A percentile compares a stretch with the other conserved stretches of the same genome.
Evolutionary conservation across 2,113 vertebrate genomes (phyloP).

Genomic region (Cairina moschata): DNA sequence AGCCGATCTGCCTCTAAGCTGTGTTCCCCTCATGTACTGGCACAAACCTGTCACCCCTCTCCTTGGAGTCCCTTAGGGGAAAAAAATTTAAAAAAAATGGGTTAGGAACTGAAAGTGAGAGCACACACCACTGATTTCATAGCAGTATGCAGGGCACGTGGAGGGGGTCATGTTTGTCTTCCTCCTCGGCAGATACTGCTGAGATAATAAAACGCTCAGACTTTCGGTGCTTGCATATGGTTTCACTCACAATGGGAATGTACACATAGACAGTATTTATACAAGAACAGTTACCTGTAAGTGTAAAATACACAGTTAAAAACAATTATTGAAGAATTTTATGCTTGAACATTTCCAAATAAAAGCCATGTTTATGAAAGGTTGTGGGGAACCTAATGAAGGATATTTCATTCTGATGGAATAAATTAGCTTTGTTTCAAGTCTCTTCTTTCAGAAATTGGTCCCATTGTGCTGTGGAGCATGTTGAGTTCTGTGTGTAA

Average conservation of each 20-base stretch:
- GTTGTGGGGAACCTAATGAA: constrained; percentile 31
- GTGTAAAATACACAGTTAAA: constrained; percentile 15
- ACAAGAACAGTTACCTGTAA: constrained; percentile 12
- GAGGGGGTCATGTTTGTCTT: not conserved
- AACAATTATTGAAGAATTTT: constrained; percentile 43
- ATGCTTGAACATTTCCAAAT: constrained; percentile 45
- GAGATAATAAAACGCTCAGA: not conserved
- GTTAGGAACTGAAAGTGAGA: not conserved
- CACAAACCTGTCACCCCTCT: not conserved
- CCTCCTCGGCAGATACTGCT: not conserved
- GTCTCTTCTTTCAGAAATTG: constrained; percentile 47
- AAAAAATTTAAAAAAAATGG: not conserved
- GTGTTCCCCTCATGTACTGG: not conserved
- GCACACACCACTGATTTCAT: not conserved
- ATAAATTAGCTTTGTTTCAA: constrained; percentile 51
- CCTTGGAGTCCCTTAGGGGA: not conserved
- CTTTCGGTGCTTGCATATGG: not conserved
- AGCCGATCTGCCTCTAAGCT: not conserved
- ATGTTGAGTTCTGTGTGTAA: not conserved
- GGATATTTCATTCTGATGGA: constrained; percentile 30
- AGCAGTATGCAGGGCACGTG: not conserved
- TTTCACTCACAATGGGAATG: not conserved
- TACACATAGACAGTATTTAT: constrained; percentile 6
- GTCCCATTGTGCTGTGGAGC: constrained; percentile 33
- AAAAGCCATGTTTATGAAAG: constrained; percentile 27